Conservation (phyloP, 1,140 invertebrate species). For the Aphis gossypii region DNA sequence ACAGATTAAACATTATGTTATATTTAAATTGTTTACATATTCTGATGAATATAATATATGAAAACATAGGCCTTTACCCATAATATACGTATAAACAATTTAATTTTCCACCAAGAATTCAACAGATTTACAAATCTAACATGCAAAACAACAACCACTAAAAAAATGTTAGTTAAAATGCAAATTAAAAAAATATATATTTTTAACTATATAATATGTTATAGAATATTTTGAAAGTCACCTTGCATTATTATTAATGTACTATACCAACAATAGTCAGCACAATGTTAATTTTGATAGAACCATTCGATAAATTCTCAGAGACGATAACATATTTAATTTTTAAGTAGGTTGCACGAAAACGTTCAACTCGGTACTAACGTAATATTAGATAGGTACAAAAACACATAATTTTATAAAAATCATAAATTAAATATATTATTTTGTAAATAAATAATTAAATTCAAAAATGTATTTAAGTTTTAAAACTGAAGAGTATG, state of each 20-base stretch:
- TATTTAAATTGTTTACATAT: not conserved
- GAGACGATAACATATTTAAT: not conserved
- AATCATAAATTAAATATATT: not conserved
- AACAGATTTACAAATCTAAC: not conserved
- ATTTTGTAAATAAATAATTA: too few relatives aligned
- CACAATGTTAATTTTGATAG: not conserved
- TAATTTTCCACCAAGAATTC: not conserved
- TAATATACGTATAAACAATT: not conserved
- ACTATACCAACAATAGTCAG: not conserved
- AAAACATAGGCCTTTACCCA: not conserved
- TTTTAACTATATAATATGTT: not conserved
- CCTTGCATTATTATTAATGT: not conserved
- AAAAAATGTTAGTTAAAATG: not conserved
- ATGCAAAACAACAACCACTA: too few relatives aligned
- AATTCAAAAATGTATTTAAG: not conserved
- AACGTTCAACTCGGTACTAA: too few relatives aligned
- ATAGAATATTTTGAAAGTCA: not conserved
- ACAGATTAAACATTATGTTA: not conserved
- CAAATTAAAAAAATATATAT: not conserved
- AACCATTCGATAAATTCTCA: not conserved
- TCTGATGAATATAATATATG: not conserved
- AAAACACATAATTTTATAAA: not conserved
- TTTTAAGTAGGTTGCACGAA: too few relatives aligned
- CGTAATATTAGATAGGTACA: too few relatives aligned
- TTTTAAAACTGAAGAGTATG: not conserved